Conservation (phyloP, 2,888 invertebrate species). For the Rotaria socialis region DNA sequence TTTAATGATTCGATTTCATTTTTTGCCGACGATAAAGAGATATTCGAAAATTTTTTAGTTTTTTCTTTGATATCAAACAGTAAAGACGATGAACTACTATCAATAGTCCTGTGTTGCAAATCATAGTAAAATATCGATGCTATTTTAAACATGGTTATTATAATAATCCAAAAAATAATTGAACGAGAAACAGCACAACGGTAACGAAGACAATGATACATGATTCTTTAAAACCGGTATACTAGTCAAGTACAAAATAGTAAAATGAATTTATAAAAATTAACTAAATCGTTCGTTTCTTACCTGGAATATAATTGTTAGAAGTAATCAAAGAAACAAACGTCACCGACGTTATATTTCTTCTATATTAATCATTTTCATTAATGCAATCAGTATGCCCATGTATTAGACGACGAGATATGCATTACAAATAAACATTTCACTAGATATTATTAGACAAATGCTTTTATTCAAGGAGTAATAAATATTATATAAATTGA, state of each 20-base stretch:
- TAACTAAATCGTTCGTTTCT: too few species aligned
- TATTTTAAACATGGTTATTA: neutral
- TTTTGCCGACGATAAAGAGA: neutral
- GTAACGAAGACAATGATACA: neutral
- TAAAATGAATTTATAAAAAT: too few species aligned
- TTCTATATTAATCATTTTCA: neutral
- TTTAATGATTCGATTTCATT: neutral
- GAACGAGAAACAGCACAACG: neutral
- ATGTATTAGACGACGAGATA: neutral
- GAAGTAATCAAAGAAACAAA: neutral
- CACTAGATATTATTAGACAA: neutral
- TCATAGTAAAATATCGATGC: neutral
- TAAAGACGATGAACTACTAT: neutral
- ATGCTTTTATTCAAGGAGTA: neutral
- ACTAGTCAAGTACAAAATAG: neutral
- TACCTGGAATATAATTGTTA: neutral
- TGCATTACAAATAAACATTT: neutral
- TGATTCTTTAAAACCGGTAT: neutral
- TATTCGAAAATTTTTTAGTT: neutral
- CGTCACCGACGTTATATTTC: neutral
- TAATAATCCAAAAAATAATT: neutral
- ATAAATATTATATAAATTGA: neutral
- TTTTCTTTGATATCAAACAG: neutral
- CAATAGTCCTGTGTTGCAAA: neutral
- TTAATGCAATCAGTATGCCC: neutral